A percentile compares a stretch with the other conserved stretches of the same genome.
Evolutionary conservation across 1,140 invertebrate genomes (phyloP).

Genomic region (Drosophila lacteicornis): DNA sequence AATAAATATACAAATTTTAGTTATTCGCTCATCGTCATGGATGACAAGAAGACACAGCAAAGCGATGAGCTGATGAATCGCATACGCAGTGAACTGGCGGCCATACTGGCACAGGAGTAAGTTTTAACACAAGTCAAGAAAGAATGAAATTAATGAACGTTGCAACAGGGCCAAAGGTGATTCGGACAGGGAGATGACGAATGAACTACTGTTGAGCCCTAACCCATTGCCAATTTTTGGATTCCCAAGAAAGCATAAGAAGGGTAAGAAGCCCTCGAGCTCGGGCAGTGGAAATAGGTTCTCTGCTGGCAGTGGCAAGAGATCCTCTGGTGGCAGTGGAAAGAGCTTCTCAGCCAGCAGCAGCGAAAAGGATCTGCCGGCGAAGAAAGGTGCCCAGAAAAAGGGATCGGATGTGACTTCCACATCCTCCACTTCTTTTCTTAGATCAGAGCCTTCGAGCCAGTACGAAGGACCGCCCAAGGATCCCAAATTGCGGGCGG

Average conservation of each 20-base stretch:
- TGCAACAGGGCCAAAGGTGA: slow-evolving; percentile 36
- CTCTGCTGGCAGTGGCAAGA: slow-evolving; percentile 1
- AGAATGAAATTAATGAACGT: background rate
- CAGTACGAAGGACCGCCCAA: slow-evolving; percentile 4
- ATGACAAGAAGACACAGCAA: slow-evolving; percentile 47
- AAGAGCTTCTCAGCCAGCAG: slow-evolving; percentile 39
- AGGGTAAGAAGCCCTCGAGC: slow-evolving; percentile 4
- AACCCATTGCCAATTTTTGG: slow-evolving; percentile 46
- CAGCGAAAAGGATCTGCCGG: background rate
- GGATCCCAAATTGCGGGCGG: slow-evolving; percentile 25
- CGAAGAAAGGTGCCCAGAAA: background rate
- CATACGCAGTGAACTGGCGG: slow-evolving; percentile 66
- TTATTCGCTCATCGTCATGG: slow-evolving; percentile 14
- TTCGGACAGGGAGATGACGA: slow-evolving; percentile 32
- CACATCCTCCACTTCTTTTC: slow-evolving; percentile 19
- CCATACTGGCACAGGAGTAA: slow-evolving; percentile 67
- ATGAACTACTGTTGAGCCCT: slow-evolving; percentile 54
- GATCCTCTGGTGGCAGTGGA: slow-evolving; percentile 6
- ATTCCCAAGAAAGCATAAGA: background rate
- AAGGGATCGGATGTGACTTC: background rate
- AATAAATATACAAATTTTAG: slow-evolving; percentile 44
- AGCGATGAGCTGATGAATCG: slow-evolving; percentile 62
- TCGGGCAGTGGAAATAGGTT: background rate
- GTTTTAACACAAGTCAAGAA: slow-evolving; percentile 2
- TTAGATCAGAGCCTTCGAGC: background rate